Percentiles rank a stretch among this genome's conserved stretches.
Conservation (phyloP, 2,113 vertebrate genomes). For the Gila orcuttii region DNA sequence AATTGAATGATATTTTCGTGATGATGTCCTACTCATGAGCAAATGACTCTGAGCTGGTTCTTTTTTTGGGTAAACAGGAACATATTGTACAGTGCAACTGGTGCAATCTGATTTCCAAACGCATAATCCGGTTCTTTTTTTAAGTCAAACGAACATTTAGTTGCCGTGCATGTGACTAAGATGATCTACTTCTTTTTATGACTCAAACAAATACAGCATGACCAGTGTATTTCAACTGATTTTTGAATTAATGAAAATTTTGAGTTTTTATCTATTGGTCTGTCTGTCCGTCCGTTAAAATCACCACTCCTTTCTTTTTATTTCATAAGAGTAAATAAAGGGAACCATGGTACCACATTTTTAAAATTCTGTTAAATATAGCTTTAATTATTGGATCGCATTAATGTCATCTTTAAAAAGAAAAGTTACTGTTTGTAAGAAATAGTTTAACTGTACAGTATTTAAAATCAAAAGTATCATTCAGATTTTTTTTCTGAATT, state of each 20-base stretch:
- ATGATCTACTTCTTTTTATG: not conserved
- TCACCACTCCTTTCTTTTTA: not conserved
- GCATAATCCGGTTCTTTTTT: not conserved
- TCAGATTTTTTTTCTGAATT: not conserved
- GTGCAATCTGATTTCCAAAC: not conserved
- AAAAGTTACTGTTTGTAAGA: not conserved
- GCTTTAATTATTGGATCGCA: not conserved
- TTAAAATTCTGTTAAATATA: not conserved
- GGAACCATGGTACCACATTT: not conserved
- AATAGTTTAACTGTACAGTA: not conserved
- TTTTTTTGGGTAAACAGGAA: not conserved
- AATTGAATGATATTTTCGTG: not conserved
- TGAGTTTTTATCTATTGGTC: too few species aligned
- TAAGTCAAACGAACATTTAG: not conserved
- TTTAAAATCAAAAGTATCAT: not conserved
- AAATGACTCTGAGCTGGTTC: not conserved
- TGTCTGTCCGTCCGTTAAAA: not conserved
- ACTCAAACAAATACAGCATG: not conserved
- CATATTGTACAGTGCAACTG: not conserved
- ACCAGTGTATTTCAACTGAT: not conserved
- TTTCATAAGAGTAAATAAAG: not conserved
- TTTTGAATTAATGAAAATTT: too few species aligned
- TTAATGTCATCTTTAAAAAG: not conserved
- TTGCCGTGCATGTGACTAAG: not conserved
- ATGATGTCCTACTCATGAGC: not conserved